A percentile compares a stretch with the other conserved stretches of the same genome.
phyloP scores from a whole-genome alignment of 2,113 vertebrate genomes.

The Pipra filicauda region DNA sequence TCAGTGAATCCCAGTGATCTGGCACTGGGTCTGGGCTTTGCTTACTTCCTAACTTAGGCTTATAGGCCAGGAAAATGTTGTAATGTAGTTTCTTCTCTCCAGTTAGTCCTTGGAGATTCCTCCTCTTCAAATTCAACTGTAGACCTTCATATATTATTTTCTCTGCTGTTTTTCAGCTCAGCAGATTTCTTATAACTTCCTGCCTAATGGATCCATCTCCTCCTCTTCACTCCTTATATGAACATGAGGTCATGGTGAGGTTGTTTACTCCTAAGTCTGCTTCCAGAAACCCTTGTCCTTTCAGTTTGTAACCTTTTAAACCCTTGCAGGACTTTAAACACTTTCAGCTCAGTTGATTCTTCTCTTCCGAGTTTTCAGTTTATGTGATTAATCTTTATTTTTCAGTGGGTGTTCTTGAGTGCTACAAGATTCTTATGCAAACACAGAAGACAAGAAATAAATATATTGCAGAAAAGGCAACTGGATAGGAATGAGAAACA shows the following conservation, averaged over 20 bases:
- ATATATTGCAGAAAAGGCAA: slow-evolving; percentile 42
- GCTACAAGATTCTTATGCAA: slow-evolving; percentile 40
- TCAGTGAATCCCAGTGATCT: slow-evolving; percentile 67
- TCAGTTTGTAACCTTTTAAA: slow-evolving; percentile 64
- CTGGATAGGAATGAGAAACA: slow-evolving; percentile 35
- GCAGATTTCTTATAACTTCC: slow-evolving; percentile 65
- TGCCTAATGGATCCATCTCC: slow-evolving; percentile 57
- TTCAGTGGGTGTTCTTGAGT: slow-evolving; percentile 39
- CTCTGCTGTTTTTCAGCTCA: slow-evolving; percentile 72
- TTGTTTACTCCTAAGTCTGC: slow-evolving; percentile 59
- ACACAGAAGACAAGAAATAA: slow-evolving; percentile 57
- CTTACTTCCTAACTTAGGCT: slow-evolving; percentile 70
- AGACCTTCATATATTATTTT: slow-evolving; percentile 73
- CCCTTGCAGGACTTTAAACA: neutral
- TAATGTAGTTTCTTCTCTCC: slow-evolving; percentile 74
- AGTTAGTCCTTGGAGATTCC: slow-evolving; percentile 73
- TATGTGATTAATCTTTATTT: slow-evolving; percentile 57
- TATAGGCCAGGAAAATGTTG: slow-evolving; percentile 80
- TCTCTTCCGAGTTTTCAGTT: slow-evolving; percentile 31
- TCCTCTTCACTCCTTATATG: slow-evolving; percentile 64
- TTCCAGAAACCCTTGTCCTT: slow-evolving; percentile 63
- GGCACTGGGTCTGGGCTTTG: slow-evolving; percentile 67
- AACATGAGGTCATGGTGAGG: slow-evolving; percentile 52
- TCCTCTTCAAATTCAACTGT: slow-evolving; percentile 63
- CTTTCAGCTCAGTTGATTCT: slow-evolving; percentile 27